A percentile compares a stretch with the other conserved stretches of the same genome.
These are phyloP conservation scores for Zophobas morio DNA, from an alignment of 1,140 invertebrate species.

Conservation along the genomic window DNA sequence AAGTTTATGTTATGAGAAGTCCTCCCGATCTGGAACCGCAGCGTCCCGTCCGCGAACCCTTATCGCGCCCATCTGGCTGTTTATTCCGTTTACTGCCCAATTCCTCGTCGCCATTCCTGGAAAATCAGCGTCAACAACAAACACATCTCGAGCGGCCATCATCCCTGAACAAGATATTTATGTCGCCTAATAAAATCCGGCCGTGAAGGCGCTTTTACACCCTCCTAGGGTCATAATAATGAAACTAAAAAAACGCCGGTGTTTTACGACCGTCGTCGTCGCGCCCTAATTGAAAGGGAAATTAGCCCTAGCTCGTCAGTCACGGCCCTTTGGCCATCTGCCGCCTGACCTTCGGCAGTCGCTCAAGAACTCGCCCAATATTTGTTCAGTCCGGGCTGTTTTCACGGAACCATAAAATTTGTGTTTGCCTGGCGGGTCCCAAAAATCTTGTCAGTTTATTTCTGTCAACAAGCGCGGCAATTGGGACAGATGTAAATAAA, in stretches of 20 bases:
- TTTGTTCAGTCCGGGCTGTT: conserved; percentile 36
- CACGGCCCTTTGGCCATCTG: neutral
- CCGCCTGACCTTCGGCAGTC: conserved; percentile 13
- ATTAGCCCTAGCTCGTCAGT: conserved; percentile 9
- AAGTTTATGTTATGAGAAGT: too few relatives aligned
- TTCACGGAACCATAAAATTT: conserved; percentile 42
- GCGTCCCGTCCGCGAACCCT: neutral
- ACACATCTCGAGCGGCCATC: neutral
- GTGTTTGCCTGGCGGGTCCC: conserved; percentile 26
- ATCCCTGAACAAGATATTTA: conserved; percentile 21
- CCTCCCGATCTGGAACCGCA: too few relatives aligned
- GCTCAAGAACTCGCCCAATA: conserved; percentile 15
- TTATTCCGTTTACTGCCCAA: conserved; percentile 33
- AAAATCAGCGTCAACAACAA: conserved; percentile 4
- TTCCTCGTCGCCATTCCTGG: conserved; percentile 10
- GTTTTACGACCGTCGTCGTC: neutral
- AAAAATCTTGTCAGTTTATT: conserved; percentile 42
- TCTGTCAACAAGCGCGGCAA: conserved; percentile 27
- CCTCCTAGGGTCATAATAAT: conserved; percentile 10
- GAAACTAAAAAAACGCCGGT: conserved; percentile 29
- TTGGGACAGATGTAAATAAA: conserved; percentile 42
- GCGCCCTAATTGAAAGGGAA: conserved; percentile 21
- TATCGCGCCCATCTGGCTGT: conserved; percentile 21
- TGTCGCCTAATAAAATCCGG: conserved; percentile 32
- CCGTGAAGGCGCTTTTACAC: conserved; percentile 6